Base-by-base conservation (phyloP, 2,888 invertebrate genomes). In the Ochropleura plecta region DNA sequence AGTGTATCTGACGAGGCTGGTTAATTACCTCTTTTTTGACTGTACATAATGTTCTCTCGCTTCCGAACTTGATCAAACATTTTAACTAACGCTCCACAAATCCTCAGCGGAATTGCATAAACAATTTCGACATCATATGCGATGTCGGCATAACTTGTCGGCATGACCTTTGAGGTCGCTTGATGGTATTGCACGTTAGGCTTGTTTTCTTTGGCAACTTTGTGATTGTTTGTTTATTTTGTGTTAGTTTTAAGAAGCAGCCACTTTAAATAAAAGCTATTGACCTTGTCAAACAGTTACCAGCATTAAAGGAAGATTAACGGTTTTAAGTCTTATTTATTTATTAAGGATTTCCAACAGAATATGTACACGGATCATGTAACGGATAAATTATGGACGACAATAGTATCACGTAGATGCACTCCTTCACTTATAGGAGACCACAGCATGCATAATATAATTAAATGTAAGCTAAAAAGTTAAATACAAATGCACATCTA, bases 81-180 rank as follows among this genome's bases (percentile, higher is more conserved):
- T 48, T 40, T n/a, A 76, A 57, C 30, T 65, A 40, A 10, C 46
- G 49, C 49, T 53, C 40, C 42, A 68, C 44, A 72, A 73, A 70
- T 69, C 59, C 69, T 63, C 60, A 6, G 20, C 62, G 42, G 65
- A 44, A 64, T 76, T 81, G 76, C 73, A 65, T 74, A 67, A 65
- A 73, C 73, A 73, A 69, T 73, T 16, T 82, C 73, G 55, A 70
- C 70, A 67, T 73, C 10, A 57, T 73, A 73, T 46, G 49, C 73
- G 59, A 69, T 82, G 83, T 84, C 53, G 82, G 40, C 65, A 78
- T 68, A 74, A 77, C 68, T 60, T n/a, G 79, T 69, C 42, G 62
- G 65, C 40, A 42, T 64, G 76, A 73, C 78, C 78, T 77, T 68
- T 63, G 49, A 69, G 76, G 79, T 83, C 73, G 74, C 69, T 68